Percentiles rank a stretch among this genome's conserved stretches.
These are phyloP conservation scores for Numenius phaeopus DNA, from an alignment of 2,797 vertebrate species.

Conservation along the genomic window DNA sequence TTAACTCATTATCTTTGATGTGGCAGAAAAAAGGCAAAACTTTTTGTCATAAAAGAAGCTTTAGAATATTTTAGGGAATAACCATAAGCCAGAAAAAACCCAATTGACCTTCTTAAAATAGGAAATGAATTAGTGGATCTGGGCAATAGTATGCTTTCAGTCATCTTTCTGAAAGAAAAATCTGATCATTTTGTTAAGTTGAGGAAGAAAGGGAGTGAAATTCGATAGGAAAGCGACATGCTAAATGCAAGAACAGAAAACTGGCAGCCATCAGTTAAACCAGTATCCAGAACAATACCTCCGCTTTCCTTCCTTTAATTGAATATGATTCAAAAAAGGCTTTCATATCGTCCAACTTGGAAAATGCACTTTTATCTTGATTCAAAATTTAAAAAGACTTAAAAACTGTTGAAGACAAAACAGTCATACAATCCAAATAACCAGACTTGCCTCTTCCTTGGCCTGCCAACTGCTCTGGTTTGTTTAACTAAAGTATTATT, in stretches of 20 bases:
- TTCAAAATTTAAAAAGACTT: background rate
- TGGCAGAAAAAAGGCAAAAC: background rate
- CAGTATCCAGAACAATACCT: background rate
- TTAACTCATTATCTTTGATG: background rate
- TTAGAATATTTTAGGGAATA: background rate
- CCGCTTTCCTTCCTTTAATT: background rate
- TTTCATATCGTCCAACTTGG: background rate
- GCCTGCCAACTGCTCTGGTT: background rate
- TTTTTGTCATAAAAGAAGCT: background rate
- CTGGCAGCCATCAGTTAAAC: background rate
- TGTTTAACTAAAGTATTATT: background rate
- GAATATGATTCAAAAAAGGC: background rate
- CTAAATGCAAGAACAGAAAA: background rate
- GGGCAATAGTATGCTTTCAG: background rate
- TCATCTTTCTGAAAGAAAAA: slow-evolving; percentile 1
- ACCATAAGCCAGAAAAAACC: background rate
- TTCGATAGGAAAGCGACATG: background rate
- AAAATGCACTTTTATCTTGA: background rate
- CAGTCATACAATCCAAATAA: background rate
- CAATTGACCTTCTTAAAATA: background rate
- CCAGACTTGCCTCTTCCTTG: background rate
- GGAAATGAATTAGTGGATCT: background rate
- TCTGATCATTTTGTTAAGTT: background rate
- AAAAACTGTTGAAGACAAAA: background rate
- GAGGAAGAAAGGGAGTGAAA: background rate